These are phyloP conservation scores for Sebastes baramenuke DNA, from an alignment of 2,797 vertebrate species.

Conservation along the genomic window DNA sequence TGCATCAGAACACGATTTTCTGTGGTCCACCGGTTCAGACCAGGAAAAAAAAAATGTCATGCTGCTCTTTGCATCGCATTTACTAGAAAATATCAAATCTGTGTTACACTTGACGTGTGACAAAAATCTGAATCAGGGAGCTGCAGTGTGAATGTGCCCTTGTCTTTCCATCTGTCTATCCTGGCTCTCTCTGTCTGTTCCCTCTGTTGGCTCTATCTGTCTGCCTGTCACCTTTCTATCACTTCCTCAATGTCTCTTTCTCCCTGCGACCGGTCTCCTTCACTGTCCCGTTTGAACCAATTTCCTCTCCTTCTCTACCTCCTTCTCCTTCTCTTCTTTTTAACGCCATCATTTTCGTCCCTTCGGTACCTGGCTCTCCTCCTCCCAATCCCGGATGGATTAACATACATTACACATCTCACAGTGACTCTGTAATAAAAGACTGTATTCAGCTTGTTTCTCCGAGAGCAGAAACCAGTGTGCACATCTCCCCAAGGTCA, in stretches of 20 bases:
- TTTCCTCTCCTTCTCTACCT: slow-evolving; percentile 7
- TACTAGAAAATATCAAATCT: slow-evolving; percentile 41
- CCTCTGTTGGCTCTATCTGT: slow-evolving; percentile 27
- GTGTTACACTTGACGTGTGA: slow-evolving; percentile 48
- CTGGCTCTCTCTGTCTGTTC: slow-evolving; percentile 21
- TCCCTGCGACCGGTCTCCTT: slow-evolving; percentile 31
- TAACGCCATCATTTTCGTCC: slow-evolving; percentile 51
- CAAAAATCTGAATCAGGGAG: slow-evolving; percentile 34
- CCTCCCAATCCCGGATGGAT: slow-evolving; percentile 64
- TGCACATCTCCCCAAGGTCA: slow-evolving; percentile 75
- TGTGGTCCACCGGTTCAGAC: not conserved
- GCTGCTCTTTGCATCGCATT: slow-evolving; percentile 22
- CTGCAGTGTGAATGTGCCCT: slow-evolving; percentile 45
- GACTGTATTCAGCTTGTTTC: slow-evolving; percentile 68
- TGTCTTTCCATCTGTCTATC: slow-evolving; percentile 59
- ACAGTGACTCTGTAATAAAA: slow-evolving; percentile 71
- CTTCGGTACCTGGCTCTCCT: slow-evolving; percentile 45
- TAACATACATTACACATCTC: slow-evolving; percentile 79
- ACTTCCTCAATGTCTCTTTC: slow-evolving; percentile 35
- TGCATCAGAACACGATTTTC: slow-evolving; percentile 9
- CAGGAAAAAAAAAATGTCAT: not conserved
- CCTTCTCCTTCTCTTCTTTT: slow-evolving; percentile 11
- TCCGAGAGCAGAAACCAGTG: slow-evolving; percentile 37
- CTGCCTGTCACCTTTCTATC: slow-evolving; percentile 57
- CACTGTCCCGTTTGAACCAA: slow-evolving; percentile 38